Evolutionary conservation across 2,888 invertebrate species (phyloP).

Genomic region (Metallyticus violacea): DNA sequence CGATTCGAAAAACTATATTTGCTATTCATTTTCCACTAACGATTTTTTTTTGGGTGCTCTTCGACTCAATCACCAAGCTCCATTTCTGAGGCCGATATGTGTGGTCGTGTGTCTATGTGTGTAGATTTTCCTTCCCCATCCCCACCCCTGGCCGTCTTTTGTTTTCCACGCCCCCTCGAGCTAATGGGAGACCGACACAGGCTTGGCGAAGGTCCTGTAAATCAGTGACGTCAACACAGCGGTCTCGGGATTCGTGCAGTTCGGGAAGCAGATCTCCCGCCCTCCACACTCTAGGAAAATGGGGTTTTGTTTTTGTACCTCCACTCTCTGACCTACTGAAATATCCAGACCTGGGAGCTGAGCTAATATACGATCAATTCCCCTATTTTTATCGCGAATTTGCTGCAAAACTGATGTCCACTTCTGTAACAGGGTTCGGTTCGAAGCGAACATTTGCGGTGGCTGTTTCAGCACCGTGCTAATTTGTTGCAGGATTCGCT

Average conservation of each 20-base stretch:
- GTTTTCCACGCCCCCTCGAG: constrained; percentile 10
- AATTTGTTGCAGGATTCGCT: too few relatives aligned
- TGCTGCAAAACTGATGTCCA: too few relatives aligned
- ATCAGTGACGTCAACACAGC: constrained; percentile 14
- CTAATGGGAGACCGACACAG: constrained; percentile 22
- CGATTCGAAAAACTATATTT: too few relatives aligned
- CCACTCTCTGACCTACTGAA: not conserved
- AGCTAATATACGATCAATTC: too few relatives aligned
- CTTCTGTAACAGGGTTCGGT: too few relatives aligned
- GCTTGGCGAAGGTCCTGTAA: constrained; percentile 14
- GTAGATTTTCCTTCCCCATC: not conserved
- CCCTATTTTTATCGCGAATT: too few relatives aligned
- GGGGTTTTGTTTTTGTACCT: not conserved
- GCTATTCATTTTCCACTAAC: too few relatives aligned
- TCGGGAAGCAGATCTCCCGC: not conserved
- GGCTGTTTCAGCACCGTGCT: too few relatives aligned
- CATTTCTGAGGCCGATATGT: not conserved
- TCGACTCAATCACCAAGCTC: too few relatives aligned
- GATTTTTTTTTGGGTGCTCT: too few relatives aligned
- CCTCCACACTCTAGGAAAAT: not conserved
- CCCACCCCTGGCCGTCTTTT: not conserved
- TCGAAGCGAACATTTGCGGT: too few relatives aligned
- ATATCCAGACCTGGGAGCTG: too few relatives aligned
- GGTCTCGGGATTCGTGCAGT: constrained; percentile 8
- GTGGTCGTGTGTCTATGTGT: not conserved